Evolutionary conservation across 2,797 vertebrate genomes (phyloP).

Genomic region (Enoplosus armatus): DNA sequence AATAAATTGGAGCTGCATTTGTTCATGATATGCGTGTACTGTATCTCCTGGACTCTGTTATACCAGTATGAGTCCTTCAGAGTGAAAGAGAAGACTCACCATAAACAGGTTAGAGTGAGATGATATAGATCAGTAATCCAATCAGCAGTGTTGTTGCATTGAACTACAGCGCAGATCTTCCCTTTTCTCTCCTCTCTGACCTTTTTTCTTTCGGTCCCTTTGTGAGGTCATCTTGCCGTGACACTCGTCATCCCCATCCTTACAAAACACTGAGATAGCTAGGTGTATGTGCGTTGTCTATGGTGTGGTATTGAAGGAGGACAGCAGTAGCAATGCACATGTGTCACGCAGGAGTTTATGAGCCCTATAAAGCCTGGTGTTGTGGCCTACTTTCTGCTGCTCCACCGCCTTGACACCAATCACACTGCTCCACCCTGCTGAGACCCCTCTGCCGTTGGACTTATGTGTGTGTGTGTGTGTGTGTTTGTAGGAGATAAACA

Average conservation of each 20-base stretch:
- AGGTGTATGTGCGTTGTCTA: not conserved
- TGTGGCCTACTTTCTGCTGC: constrained; percentile 12
- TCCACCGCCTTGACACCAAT: constrained; percentile 7
- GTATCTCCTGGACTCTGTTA: constrained; percentile 30
- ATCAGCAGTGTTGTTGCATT: constrained; percentile 35
- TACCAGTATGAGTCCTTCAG: constrained; percentile 25
- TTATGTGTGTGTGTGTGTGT: not conserved
- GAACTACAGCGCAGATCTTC: not conserved
- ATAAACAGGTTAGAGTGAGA: constrained; percentile 54
- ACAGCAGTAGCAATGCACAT: not conserved
- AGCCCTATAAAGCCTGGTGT: not conserved
- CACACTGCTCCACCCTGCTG: constrained; percentile 22
- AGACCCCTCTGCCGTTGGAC: not conserved
- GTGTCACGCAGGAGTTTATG: constrained; percentile 8
- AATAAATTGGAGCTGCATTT: constrained; percentile 30
- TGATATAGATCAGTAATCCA: constrained; percentile 51
- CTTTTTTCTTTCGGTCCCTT: constrained; percentile 17
- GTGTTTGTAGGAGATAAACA: constrained; percentile 8
- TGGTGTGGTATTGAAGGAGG: not conserved
- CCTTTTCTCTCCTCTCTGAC: constrained; percentile 12
- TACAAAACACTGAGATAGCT: constrained; percentile 1
- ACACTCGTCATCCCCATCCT: not conserved
- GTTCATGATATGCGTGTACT: constrained; percentile 18
- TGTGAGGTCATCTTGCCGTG: constrained; percentile 3
- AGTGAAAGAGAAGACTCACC: constrained; percentile 33